Evolutionary conservation across 2,797 vertebrate species (phyloP).

Genomic region (Myripristis murdjan): DNA sequence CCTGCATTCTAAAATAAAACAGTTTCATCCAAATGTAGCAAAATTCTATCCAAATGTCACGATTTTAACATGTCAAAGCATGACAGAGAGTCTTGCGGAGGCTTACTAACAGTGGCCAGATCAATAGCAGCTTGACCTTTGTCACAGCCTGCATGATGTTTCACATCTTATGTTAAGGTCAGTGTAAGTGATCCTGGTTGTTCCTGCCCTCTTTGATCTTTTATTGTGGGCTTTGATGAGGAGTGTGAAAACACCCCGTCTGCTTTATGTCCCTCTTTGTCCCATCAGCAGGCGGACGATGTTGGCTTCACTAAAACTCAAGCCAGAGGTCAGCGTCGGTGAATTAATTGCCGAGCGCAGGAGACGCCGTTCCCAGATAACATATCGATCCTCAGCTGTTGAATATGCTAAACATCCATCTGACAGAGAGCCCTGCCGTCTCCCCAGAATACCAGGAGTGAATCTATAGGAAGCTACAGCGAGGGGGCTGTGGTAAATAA

Average conservation of each 20-base stretch:
- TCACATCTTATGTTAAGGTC: conserved; percentile 62
- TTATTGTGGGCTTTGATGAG: conserved; percentile 65
- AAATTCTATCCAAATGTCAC: not conserved
- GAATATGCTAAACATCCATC: conserved; percentile 80
- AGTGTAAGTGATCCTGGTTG: conserved; percentile 50
- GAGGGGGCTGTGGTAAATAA: conserved; percentile 32
- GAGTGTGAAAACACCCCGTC: conserved; percentile 69
- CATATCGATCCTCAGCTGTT: conserved; percentile 78
- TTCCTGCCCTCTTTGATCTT: conserved; percentile 67
- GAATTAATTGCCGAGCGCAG: conserved; percentile 74
- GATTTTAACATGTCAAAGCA: conserved; percentile 31
- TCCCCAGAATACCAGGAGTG: conserved; percentile 53
- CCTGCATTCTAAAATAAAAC: not conserved
- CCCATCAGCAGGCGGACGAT: conserved; percentile 69
- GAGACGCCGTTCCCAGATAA: conserved; percentile 67
- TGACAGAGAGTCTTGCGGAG: conserved; percentile 49
- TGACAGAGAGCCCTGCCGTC: conserved; percentile 56
- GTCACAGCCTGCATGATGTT: conserved; percentile 57
- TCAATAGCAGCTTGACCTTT: conserved; percentile 69
- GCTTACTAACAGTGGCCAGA: conserved; percentile 33
- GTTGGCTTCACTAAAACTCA: conserved; percentile 78
- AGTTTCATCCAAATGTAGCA: too few species aligned
- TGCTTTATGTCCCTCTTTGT: conserved; percentile 60
- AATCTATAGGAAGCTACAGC: conserved; percentile 28
- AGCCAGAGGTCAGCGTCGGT: conserved; percentile 75